Evolutionary conservation across 2,113 vertebrate genomes (phyloP).

Genomic region (western clawed frog (Xenopus tropicalis)): DNA sequence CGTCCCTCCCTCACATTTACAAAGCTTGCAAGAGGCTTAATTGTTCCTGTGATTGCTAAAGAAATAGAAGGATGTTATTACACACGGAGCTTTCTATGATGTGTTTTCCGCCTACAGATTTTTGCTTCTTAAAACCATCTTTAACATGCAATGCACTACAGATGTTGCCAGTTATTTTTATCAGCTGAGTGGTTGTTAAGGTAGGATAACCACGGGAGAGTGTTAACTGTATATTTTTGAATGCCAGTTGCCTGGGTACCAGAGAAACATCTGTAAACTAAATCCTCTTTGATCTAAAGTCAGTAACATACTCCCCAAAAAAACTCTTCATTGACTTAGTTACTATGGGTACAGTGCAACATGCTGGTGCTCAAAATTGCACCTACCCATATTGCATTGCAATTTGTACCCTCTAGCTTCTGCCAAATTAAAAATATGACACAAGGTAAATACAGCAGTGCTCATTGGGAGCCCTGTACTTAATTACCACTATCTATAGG

Average conservation of each 20-base stretch:
- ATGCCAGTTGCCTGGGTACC: neutral
- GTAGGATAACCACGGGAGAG: neutral
- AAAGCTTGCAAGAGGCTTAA: conserved; percentile 2
- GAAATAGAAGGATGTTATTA: neutral
- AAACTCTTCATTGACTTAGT: too few species aligned
- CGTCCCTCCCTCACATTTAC: neutral
- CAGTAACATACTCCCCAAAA: too few species aligned
- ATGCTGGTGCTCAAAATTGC: too few species aligned
- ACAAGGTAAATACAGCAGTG: too few species aligned
- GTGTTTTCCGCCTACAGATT: neutral
- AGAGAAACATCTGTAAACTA: too few species aligned
- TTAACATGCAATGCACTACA: neutral
- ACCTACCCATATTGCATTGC: too few species aligned
- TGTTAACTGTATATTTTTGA: neutral
- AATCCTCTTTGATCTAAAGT: neutral
- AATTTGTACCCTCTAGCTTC: too few species aligned
- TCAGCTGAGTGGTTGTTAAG: neutral
- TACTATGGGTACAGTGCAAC: too few species aligned
- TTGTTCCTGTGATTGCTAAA: neutral
- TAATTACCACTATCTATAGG: too few species aligned
- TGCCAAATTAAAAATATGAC: too few species aligned
- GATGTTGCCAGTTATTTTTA: neutral
- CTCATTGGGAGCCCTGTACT: too few species aligned
- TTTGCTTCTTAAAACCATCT: neutral
- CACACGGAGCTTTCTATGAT: neutral